phyloP scores from a whole-genome alignment of 2,113 vertebrate genomes.

The Odobenus rosmarus region DNA sequence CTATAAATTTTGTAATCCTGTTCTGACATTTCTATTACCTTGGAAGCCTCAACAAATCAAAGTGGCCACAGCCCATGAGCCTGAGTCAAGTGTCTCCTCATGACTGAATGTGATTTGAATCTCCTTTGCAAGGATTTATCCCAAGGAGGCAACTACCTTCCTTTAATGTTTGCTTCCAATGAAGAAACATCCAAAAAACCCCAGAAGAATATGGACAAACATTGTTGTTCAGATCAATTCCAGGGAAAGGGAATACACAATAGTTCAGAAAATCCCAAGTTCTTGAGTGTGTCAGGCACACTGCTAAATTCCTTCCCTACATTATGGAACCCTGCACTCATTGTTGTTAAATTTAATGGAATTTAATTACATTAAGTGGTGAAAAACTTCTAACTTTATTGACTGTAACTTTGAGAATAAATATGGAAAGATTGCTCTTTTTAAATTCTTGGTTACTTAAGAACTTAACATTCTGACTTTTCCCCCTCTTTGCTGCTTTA shows the following conservation, averaged over 20 bases:
- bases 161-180: constrained; percentile 1
- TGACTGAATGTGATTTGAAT: neutral
- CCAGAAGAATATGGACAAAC: neutral
- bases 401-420: neutral
- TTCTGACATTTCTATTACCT: neutral
- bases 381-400: constrained; percentile 5
- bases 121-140: neutral
- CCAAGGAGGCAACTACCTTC: neutral
- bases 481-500: neutral
- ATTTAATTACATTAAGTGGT: neutral
- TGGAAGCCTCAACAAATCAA: neutral
- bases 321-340: neutral
- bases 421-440: neutral
- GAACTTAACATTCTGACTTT: neutral
- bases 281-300: neutral
- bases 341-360: neutral
- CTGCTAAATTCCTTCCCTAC: neutral
- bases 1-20: neutral
- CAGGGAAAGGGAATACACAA: neutral
- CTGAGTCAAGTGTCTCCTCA: neutral
- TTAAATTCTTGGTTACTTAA: constrained; percentile 25
- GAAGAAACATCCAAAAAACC: neutral
- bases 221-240: neutral
- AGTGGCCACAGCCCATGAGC: neutral
- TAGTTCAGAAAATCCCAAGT: neutral